Base-by-base conservation (phyloP, 2,113 vertebrate species). In the Poecile atricapillus region DNA sequence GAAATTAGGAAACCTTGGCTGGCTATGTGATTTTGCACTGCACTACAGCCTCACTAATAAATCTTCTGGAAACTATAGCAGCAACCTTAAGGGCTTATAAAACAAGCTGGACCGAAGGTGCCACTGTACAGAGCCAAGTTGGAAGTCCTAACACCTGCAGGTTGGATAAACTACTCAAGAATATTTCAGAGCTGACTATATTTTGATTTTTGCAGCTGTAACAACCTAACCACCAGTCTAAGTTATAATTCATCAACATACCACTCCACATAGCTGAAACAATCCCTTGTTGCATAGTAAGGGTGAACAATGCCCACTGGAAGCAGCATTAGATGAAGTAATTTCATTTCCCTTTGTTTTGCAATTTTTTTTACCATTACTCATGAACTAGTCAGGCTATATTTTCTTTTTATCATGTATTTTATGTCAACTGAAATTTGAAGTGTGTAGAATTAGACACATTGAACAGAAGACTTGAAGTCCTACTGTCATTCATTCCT, bases 331-430 rank as follows among this genome's bases (percentile, higher is more conserved):
- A 77, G 70, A 80, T 76, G 28, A 90, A 73, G 63, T 86, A 2
- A 77, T 80, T 92, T 88, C 1, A 74, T 93, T 97, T 95, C 46
- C 67, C 30, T 28, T 69, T 69, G 37, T 73, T 95, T 94, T 86
- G 84, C 59, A 83, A 30, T 31, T 79, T 43, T 30, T 75, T 76
- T 69, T 65, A 52, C 46, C 63, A 28, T 77, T 87, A 46, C 7
- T 90, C 46, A 55, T 73, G 13, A 89, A 43, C 60, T 74, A 91
- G 25, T 63, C 28, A 78, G 69, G 19, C 5, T 84, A 19, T 60
- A 78, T 65, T 43, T 13, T 53, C 33, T 63, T 69, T 89, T 83
- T 14, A 30, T 37, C 2, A 47, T 10, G 6, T 58, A 35, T 75
- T 87, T 87, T 74, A 63, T 81, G 35, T 82, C 69, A 82, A 15